Base-by-base conservation (phyloP, 2,113 vertebrate genomes). In the Apistogramma diplotaenia region DNA sequence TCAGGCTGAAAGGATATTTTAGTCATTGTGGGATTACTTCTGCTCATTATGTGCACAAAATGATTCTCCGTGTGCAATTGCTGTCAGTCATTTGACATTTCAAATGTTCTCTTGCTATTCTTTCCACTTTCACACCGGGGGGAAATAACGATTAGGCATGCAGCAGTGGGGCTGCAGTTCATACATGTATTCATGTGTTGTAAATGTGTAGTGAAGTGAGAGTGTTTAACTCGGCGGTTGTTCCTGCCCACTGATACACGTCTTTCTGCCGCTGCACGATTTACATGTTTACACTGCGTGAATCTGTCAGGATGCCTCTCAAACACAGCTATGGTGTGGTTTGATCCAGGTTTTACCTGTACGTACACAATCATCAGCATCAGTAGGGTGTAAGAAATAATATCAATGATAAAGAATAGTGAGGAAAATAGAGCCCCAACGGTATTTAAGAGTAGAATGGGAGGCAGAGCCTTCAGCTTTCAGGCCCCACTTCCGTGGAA, bases 111-210 rank as follows among this genome's bases (percentile, higher is more conserved):
- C 23, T 57, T 58, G 35, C 57, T 51, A 18, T 74, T 85, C 23
- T 61, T 51, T 25, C 31, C 33, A 16, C 51, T 58, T 10, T 75
- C 35, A 46, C 40, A 33, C 18, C 25, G 18, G 46, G 19, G 16
- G 31, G 10, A 27, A 70, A 70, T 43, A 49, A 51, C 40, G 25
- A 70, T 70, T 70, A 70, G 29, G 65, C 29, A 70, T 70, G 62
- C 43, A 70, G 40, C 62, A 37, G 31, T 9, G 59, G 55, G 19
- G 12, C 29, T 43, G 55, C 61, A 12, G 29, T 37, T 85, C 75
- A 83, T 79, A 23, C 82, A 82, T 85, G 74, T 76, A 70, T 70
- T 70, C 43, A 70, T 70, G 62, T 6, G 2, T 70, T 49, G 65
- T 78, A 21, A 78, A 27, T 71, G 59, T 58, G 74, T 43, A 49